Evolutionary conservation across 2,113 vertebrate species (phyloP).

Genomic region (Chamaetylas fuelleborni): DNA sequence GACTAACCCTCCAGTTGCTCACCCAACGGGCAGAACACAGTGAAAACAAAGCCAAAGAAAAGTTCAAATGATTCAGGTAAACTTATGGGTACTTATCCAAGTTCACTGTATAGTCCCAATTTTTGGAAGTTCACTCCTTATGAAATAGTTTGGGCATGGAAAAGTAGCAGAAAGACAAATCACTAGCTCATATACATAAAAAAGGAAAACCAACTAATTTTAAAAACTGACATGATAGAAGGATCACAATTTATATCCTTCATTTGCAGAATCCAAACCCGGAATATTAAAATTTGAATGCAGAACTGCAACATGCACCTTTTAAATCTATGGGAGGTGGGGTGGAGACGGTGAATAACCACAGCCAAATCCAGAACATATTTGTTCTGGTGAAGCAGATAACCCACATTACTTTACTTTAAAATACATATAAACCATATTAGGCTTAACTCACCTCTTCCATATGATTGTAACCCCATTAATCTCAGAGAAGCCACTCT

Average conservation of each 20-base stretch:
- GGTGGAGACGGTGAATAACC: not conserved
- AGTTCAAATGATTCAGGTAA: conserved; percentile 28
- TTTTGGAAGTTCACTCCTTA: conserved; percentile 58
- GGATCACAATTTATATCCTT: not conserved
- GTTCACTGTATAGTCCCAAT: conserved; percentile 39
- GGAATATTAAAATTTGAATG: not conserved
- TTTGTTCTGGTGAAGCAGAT: not conserved
- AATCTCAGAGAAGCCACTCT: conserved; percentile 9
- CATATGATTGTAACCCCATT: not conserved
- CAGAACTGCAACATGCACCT: not conserved
- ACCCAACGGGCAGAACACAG: conserved; percentile 25
- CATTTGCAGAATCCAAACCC: not conserved
- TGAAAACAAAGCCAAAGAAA: conserved; percentile 53
- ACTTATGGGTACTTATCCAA: conserved; percentile 54
- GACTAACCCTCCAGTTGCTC: conserved; percentile 48
- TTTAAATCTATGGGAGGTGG: not conserved
- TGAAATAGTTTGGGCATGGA: conserved; percentile 39
- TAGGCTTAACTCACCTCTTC: conserved; percentile 44
- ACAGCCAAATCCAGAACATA: not conserved
- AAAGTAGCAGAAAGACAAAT: conserved; percentile 50
- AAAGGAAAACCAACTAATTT: not conserved
- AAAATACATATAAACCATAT: not conserved
- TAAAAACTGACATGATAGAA: not conserved
- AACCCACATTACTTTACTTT: not conserved
- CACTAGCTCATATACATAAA: not conserved